phyloP scores from a whole-genome alignment of 2,888 invertebrate species.

The Melanostoma mellinum region DNA sequence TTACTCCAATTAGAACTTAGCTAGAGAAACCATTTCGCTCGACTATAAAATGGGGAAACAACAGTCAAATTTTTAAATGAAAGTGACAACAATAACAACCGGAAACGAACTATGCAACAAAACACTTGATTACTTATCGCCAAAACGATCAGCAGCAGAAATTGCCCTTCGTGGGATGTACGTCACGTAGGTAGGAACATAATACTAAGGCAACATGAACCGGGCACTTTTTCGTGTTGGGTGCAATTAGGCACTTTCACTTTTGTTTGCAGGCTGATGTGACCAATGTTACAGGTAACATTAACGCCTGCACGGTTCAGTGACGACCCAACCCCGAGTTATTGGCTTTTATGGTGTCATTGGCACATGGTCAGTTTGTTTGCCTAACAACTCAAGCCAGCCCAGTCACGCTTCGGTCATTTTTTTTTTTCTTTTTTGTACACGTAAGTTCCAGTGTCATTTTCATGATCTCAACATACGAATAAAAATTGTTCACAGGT shows the following conservation, averaged over 20 bases:
- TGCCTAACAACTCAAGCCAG: neutral
- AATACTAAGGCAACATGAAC: neutral
- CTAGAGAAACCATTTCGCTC: too few species aligned
- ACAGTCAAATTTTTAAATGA: too few species aligned
- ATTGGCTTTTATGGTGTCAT: conserved; percentile 35
- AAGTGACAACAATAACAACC: too few species aligned
- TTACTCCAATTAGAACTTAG: too few species aligned
- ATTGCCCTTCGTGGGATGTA: too few species aligned
- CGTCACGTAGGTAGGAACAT: too few species aligned
- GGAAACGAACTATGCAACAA: too few species aligned
- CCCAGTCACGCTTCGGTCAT: conserved; percentile 23
- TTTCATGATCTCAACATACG: neutral
- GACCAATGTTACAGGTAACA: conserved; percentile 42
- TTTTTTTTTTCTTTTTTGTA: neutral
- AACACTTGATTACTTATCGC: too few species aligned
- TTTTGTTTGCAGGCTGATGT: conserved; percentile 32
- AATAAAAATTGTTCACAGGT: neutral
- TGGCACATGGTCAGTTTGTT: conserved; percentile 40
- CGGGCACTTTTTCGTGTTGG: neutral
- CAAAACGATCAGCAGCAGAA: too few species aligned
- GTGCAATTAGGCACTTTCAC: conserved; percentile 44
- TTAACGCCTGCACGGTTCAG: conserved; percentile 66
- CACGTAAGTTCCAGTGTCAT: neutral
- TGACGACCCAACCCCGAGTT: conserved; percentile 34
- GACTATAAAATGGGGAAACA: too few species aligned